Evolutionary conservation across 2,888 invertebrate genomes (phyloP).

Genomic region (Drosophila pegasa): DNA sequence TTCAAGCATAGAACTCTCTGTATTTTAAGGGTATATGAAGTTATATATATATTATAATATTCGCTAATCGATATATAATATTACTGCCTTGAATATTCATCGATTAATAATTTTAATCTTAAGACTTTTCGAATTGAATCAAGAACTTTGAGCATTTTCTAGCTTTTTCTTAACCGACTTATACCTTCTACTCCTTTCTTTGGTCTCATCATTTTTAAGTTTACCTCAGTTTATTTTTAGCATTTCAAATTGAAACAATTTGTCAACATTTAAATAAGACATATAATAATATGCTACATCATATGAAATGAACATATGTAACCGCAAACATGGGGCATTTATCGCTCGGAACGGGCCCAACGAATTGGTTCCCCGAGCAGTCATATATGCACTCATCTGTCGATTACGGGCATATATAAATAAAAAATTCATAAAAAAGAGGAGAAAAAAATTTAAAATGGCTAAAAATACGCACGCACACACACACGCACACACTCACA

Average conservation of each 20-base stretch:
- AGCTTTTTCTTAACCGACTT: neutral
- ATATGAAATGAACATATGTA: conserved; percentile 5
- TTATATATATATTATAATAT: no score
- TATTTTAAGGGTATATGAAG: no score
- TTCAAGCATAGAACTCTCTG: no score
- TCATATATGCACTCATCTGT: conserved; percentile 61
- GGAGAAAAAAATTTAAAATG: conserved; percentile 27
- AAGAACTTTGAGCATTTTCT: neutral
- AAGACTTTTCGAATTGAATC: neutral
- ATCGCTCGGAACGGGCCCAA: conserved; percentile 6
- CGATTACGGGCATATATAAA: conserved; percentile 53
- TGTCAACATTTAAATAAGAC: conserved; percentile 7
- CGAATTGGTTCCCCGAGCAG: conserved; percentile 47
- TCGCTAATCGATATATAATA: no score
- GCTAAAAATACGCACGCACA: conserved; percentile 45
- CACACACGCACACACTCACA: conserved; percentile 14
- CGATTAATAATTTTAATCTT: neutral
- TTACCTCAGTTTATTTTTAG: conserved; percentile 2
- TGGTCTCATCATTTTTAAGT: neutral
- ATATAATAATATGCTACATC: conserved; percentile 3
- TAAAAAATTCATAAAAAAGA: conserved; percentile 59
- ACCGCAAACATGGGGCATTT: conserved; percentile 21
- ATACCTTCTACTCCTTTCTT: neutral
- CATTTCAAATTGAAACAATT: neutral
- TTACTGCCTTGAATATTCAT: no score